Percentiles rank a stretch among this genome's conserved stretches.
These are phyloP conservation scores for Rattus norvegicus DNA, from an alignment of 2,113 vertebrate genomes.

Conservation along the genomic window GRCr8 NC_086035.1:22273501-22274000, in stretches of 20 bases:
- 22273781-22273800: background rate
- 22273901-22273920: background rate
- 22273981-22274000: background rate
- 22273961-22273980: background rate
- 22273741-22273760: background rate
- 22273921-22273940: background rate
- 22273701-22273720: background rate
- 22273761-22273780: background rate
- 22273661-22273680: background rate
- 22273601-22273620: slow-evolving; percentile 4
- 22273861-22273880: background rate
- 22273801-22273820: background rate
- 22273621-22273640: background rate
- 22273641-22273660: background rate
- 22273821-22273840: background rate
- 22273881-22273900: background rate
- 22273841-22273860: background rate
- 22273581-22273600: background rate
- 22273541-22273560: background rate
- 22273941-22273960: slow-evolving; percentile 12
- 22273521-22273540: background rate
- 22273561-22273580: slow-evolving; percentile 19
- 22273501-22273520: background rate
- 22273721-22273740: background rate
- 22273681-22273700: background rate